phyloP scores from a whole-genome alignment of 2,113 vertebrate species.

The Vulpes lagopus region DNA sequence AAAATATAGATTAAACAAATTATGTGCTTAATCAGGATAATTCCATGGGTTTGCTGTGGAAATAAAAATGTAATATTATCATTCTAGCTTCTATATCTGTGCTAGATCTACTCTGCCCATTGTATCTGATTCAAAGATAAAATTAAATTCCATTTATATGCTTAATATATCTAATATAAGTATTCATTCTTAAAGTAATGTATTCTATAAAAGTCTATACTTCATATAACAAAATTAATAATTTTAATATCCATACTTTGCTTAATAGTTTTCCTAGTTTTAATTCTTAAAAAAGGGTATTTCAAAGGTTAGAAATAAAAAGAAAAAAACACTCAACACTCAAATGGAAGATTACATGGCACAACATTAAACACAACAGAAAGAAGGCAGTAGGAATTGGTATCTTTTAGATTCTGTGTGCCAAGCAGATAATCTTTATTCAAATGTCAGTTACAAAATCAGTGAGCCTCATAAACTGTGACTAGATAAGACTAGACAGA shows the following conservation, averaged over 20 bases:
- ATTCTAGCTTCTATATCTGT: not conserved
- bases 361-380: not conserved
- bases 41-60: not conserved
- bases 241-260: not conserved
- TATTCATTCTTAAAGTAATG: not conserved
- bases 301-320: not conserved
- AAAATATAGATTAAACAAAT: slow-evolving; percentile 9
- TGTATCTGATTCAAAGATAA: slow-evolving; percentile 6
- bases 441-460: not conserved
- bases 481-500: not conserved
- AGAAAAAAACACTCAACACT: not conserved
- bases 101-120: not conserved
- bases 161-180: not conserved
- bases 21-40: not conserved
- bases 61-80: not conserved
- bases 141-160: not conserved
- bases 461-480: not conserved
- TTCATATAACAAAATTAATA: slow-evolving; percentile 9
- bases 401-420: not conserved
- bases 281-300: not conserved
- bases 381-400: not conserved
- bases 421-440: not conserved
- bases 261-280: not conserved
- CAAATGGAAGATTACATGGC: not conserved
- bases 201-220: not conserved